A percentile compares a stretch with the other conserved stretches of the same genome.
phyloP scores from a whole-genome alignment of 2,797 vertebrate species.

The Cirrhinus molitorella region DNA sequence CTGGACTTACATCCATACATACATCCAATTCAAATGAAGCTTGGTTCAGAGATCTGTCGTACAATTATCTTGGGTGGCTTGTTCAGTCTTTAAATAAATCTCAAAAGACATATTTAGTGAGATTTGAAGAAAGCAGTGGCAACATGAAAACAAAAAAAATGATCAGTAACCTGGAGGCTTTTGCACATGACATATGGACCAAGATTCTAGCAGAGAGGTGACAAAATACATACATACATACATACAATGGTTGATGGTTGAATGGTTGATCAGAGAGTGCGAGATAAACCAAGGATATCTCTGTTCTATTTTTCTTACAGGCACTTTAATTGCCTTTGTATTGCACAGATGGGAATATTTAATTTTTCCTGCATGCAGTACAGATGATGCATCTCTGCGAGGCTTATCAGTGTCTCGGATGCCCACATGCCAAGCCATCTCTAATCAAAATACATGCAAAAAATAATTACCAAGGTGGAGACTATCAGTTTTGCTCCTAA shows the following conservation, averaged over 20 bases:
- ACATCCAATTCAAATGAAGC: too few relatives aligned
- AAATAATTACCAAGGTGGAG: constrained; percentile 27
- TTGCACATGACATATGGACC: too few relatives aligned
- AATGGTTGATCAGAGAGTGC: background rate
- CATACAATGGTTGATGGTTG: background rate
- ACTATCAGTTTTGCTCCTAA: constrained; percentile 34
- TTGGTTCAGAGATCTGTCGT: too few relatives aligned
- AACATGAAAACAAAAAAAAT: too few relatives aligned
- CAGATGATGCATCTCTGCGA: constrained; percentile 54
- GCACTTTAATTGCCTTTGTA: constrained; percentile 58
- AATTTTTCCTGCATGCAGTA: constrained; percentile 56
- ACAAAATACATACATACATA: background rate
- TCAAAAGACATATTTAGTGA: too few relatives aligned
- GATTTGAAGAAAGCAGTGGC: too few relatives aligned
- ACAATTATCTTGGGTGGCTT: too few relatives aligned
- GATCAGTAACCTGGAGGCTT: too few relatives aligned
- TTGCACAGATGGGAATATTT: constrained; percentile 62
- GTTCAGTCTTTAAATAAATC: too few relatives aligned
- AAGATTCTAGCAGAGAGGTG: too few relatives aligned
- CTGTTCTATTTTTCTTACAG: constrained; percentile 28
- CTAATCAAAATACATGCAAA: constrained; percentile 38
- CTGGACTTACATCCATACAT: too few relatives aligned
- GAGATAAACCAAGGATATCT: constrained; percentile 62
- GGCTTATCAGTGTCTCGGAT: constrained; percentile 29
- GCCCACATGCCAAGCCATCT: constrained; percentile 33